phyloP scores from a whole-genome alignment of 2,797 vertebrate species.

The Myiotriccus ornatus region DNA sequence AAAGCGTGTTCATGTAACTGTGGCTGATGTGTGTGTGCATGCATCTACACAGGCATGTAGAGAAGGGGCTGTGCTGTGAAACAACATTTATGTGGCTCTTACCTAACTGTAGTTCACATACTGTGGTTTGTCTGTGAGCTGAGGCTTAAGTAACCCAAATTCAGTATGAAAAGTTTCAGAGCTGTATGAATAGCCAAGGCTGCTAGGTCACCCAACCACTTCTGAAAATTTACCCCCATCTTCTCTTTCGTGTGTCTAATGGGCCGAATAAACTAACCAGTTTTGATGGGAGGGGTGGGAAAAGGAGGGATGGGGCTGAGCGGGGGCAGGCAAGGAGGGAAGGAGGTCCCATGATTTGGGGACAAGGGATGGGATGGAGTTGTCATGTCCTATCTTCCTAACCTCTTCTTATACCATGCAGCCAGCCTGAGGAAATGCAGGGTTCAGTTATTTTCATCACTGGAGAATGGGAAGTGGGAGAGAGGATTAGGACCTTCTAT shows the following conservation, averaged over 20 bases:
- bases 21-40: fast-evolving
- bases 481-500: background rate
- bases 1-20: fast-evolving
- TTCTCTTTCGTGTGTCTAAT: background rate
- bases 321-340: fast-evolving
- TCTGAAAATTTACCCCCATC: background rate
- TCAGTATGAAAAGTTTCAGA: background rate
- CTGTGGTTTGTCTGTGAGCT: background rate
- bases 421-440: background rate
- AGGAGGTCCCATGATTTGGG: background rate
- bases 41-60: fast-evolving
- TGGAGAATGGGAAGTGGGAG: fast-evolving
- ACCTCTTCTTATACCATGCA: background rate
- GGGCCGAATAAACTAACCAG: background rate
- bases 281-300: background rate
- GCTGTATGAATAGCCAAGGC: background rate
- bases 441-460: background rate
- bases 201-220: background rate
- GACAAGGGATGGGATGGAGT: background rate
- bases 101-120: background rate
- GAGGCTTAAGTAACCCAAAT: background rate
- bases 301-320: background rate
- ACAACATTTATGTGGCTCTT: fast-evolving
- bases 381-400: background rate
- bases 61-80: background rate